These are phyloP conservation scores for Ceratitis capitata DNA, from an alignment of 1,140 invertebrate genomes.

Conservation along the genomic window DNA sequence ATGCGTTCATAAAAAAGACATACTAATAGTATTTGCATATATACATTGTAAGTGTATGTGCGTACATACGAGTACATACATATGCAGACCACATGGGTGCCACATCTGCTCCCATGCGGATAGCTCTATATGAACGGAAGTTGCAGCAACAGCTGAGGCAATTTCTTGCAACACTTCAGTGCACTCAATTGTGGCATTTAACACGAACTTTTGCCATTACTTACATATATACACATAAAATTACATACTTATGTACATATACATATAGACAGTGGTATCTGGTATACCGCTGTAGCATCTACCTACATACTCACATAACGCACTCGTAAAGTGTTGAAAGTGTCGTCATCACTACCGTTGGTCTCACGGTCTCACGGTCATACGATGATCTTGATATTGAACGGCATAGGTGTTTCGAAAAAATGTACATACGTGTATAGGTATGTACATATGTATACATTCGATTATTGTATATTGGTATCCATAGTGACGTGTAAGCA, in stretches of 20 bases:
- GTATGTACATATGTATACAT: too few species aligned
- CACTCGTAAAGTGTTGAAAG: neutral
- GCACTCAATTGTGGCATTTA: slow-evolving; percentile 26
- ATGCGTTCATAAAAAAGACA: neutral
- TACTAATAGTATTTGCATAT: too few species aligned
- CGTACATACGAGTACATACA: neutral
- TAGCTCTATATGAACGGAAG: neutral
- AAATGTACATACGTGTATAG: neutral
- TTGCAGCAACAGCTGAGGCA: slow-evolving; percentile 2
- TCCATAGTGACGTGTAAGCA: neutral
- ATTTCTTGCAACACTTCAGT: slow-evolving; percentile 6
- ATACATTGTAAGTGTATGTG: too few species aligned
- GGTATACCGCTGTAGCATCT: too few species aligned
- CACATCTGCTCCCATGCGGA: neutral
- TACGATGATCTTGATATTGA: slow-evolving; percentile 11
- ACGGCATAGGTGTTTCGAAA: neutral
- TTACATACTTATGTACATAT: too few species aligned
- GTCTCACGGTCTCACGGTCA: slow-evolving; percentile 14
- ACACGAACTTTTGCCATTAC: too few species aligned
- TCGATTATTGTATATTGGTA: neutral
- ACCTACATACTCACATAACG: too few species aligned
- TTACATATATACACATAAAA: neutral
- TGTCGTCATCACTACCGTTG: neutral
- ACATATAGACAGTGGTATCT: too few species aligned
- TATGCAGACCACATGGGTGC: neutral